Percentiles rank a stretch among this genome's conserved stretches.
Conservation (phyloP, 1,140 invertebrate species). For the Dendroctonus valens region DNA sequence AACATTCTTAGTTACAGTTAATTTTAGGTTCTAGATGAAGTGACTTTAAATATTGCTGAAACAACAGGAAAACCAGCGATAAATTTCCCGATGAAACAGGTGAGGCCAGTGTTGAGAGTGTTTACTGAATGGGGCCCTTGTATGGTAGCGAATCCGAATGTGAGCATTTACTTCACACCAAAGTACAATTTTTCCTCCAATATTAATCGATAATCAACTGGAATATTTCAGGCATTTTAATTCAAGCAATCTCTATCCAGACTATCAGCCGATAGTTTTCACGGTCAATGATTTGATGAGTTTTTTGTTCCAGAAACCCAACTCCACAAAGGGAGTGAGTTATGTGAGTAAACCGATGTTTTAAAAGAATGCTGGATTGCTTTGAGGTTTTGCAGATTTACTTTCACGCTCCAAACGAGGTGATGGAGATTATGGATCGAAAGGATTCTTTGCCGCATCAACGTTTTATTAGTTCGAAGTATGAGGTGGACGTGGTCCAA, state of each 20-base stretch:
- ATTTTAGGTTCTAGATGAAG: conserved; percentile 15
- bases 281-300: neutral
- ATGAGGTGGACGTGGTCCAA: neutral
- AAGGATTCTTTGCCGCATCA: neutral
- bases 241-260: neutral
- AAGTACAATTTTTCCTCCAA: conserved; percentile 3
- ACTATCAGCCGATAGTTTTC: neutral
- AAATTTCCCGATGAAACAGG: neutral
- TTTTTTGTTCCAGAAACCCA: conserved; percentile 6
- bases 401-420: conserved; percentile 26
- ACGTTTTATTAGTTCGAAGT: neutral
- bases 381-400: conserved; percentile 19
- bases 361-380: neutral
- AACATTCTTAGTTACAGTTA: neutral
- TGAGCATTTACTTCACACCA: conserved; percentile 27
- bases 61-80: neutral
- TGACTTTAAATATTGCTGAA: neutral
- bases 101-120: conserved; percentile 6
- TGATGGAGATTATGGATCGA: conserved; percentile 19
- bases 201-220: neutral
- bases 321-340: neutral
- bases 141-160: conserved; percentile 21
- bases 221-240: conserved; percentile 18
- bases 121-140: conserved; percentile 29
- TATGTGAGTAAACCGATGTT: neutral